Evolutionary conservation across 2,888 invertebrate species (phyloP), one percentile per base, ranked within the genome.

Genomic region (Danaus chrysippus): DNA sequence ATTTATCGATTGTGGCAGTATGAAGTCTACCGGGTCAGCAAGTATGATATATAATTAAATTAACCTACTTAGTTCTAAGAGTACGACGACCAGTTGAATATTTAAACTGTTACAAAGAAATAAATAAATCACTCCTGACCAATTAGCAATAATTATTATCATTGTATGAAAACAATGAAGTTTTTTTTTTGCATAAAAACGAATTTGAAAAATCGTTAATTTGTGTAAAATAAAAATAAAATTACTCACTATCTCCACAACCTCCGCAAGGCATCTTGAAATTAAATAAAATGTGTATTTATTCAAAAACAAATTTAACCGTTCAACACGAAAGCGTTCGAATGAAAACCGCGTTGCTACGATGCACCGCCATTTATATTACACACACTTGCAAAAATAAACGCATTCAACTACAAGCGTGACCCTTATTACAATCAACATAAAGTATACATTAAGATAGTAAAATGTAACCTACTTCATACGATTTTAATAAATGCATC

Each of bases 221-320:
- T 54, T 15, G 61, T 54, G 41, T 58, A 62, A 58, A 59, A 61
- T 60, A 54, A 15, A 63, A 1, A 56, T 61, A 63, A 44, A n/a
- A 42, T 54, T 70, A 87, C 91, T 86, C 63, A 91, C 91, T 79
- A 65, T 88, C 89, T 68, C 82, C 85, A 70, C 90, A 90, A 69
- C 89, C 88, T 71, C 78, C 84, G 73, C 90, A 91, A 79, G 89
- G 90, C 91, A 91, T 91, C 70, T 82, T 85, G 69, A 66, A 62
- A 34, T 41, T 67, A 55, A 65, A 67, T 65, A 53, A 61, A 65
- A 64, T 62, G 54, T 58, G 58, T 49, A 66, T 34, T 34, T 34
- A 34, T 34, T 34, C 60, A 52, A 58, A 43, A 19, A 43, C 49
- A 63, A 63, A 65, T 61, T 2, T 34, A 58, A 42, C 19, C 58